A percentile compares a stretch with the other conserved stretches of the same genome.
phyloP scores from a whole-genome alignment of 2,113 vertebrate genomes.

The Platysternon megacephalum region DNA sequence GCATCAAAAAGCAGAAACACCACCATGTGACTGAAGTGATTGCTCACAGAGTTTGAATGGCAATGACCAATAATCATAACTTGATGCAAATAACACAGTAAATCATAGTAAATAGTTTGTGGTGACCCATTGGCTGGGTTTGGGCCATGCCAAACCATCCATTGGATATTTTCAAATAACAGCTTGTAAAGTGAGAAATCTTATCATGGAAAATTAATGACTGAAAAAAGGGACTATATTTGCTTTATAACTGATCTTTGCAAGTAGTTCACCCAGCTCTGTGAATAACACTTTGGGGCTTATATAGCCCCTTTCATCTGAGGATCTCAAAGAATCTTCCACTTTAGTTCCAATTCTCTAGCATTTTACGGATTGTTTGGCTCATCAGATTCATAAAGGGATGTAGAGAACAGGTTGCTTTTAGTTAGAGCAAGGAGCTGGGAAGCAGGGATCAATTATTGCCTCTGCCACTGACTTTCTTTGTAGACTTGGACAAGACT shows the following conservation, averaged over 20 bases:
- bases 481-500: fast-evolving
- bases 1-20: background rate
- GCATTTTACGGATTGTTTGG: background rate
- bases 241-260: background rate
- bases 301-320: background rate
- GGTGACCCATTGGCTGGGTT: slow-evolving; percentile 40
- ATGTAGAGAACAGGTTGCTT: background rate
- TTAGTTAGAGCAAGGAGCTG: background rate
- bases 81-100: slow-evolving; percentile 46
- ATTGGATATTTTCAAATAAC: slow-evolving; percentile 2
- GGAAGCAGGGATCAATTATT: background rate
- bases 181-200: background rate
- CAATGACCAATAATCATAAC: slow-evolving; percentile 42
- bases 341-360: background rate
- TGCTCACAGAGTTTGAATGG: background rate
- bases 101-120: slow-evolving; percentile 57
- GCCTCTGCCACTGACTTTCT: background rate
- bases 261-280: background rate
- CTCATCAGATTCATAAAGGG: background rate
- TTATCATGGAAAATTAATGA: slow-evolving; percentile 27
- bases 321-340: background rate
- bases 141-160: slow-evolving; percentile 8
- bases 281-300: fast-evolving
- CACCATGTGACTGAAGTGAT: background rate
- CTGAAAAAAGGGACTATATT: background rate